phyloP scores from a whole-genome alignment of 2,797 vertebrate genomes.

The Lutra lutra region DNA sequence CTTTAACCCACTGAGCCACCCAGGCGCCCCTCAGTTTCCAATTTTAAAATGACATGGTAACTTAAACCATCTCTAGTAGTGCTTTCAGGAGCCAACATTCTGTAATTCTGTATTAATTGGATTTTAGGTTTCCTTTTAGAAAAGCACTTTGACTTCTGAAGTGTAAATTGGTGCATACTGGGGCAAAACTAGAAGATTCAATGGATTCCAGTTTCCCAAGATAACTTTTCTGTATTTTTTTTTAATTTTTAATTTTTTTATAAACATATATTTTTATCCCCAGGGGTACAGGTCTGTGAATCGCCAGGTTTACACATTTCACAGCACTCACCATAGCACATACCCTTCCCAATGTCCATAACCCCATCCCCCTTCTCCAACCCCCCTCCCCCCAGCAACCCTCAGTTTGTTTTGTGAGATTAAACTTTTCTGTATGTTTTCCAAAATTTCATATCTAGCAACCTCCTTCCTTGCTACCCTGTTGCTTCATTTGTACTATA shows the following conservation, averaged over 20 bases:
- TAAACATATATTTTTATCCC: no score
- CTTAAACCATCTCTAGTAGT: background rate
- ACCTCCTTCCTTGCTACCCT: background rate
- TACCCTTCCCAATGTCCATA: no score
- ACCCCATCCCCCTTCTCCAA: no score
- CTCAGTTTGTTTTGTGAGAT: no score
- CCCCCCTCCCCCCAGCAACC: no score
- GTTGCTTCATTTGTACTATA: background rate
- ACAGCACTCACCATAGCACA: no score
- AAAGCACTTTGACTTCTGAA: background rate
- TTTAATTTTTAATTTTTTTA: no score
- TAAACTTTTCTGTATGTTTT: conserved; percentile 2
- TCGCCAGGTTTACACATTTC: no score
- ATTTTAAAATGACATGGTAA: background rate
- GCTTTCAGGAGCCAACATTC: background rate
- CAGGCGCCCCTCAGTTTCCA: background rate
- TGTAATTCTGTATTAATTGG: background rate
- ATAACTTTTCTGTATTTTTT: conserved; percentile 4
- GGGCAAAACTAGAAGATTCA: background rate
- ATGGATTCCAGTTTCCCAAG: background rate
- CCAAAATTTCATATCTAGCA: background rate
- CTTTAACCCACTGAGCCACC: no score
- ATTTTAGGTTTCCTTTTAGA: background rate
- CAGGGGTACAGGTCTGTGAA: no score
- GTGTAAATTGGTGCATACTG: background rate